Percentiles rank a stretch among this genome's conserved stretches.
phyloP scores from a whole-genome alignment of 1,140 invertebrate genomes.

The Lordiphosa stackelbergi region DNA sequence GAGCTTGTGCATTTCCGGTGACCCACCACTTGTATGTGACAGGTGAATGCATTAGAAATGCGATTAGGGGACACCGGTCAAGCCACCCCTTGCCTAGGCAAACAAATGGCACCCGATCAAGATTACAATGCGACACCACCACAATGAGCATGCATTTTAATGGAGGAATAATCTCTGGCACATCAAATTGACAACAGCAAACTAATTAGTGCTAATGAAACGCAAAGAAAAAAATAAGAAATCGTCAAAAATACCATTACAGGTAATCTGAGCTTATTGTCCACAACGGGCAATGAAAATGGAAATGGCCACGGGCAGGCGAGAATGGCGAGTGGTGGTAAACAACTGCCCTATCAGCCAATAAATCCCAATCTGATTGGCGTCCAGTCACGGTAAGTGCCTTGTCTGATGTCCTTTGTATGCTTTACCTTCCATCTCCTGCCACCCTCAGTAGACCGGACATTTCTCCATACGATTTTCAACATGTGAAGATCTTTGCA shows the following conservation, averaged over 20 bases:
- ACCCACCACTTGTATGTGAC: conserved; percentile 26
- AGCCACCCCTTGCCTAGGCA: not conserved
- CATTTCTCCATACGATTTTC: too few relatives aligned
- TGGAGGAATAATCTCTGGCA: not conserved
- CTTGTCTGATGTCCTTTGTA: conserved; percentile 15
- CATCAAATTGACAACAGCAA: conserved; percentile 35
- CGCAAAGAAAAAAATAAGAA: not conserved
- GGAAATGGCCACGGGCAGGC: conserved; percentile 13
- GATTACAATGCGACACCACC: conserved; percentile 23
- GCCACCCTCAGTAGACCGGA: too few relatives aligned
- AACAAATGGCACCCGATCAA: conserved; percentile 39
- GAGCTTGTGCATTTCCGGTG: conserved; percentile 23
- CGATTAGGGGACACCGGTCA: conserved; percentile 21
- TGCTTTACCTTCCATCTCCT: not conserved
- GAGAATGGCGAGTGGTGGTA: conserved; percentile 37
- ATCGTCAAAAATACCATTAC: conserved; percentile 22
- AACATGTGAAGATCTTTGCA: too few relatives aligned
- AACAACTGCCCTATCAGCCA: conserved; percentile 45
- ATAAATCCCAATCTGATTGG: conserved; percentile 55
- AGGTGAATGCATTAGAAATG: conserved; percentile 39
- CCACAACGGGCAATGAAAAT: conserved; percentile 41
- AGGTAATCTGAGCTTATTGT: conserved; percentile 55
- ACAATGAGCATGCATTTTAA: conserved; percentile 15
- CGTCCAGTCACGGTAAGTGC: conserved; percentile 67
- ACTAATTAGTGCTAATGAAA: conserved; percentile 57